Conservation (phyloP, 2,113 vertebrate species). For the Pteronura brasiliensis region DNA sequence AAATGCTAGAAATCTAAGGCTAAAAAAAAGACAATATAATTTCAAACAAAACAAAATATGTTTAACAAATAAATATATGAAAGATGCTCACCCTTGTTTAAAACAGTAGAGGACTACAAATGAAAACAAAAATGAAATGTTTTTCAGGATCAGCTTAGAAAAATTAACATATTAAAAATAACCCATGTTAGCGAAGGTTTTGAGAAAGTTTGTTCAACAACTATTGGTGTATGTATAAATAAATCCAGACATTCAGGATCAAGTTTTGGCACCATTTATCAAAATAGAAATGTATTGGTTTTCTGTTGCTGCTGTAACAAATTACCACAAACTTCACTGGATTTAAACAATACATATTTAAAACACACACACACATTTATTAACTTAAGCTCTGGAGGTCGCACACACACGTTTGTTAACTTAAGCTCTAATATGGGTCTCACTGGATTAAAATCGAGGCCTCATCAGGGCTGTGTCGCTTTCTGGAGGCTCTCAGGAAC, state of each 20-base stretch:
- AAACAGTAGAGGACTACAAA: background rate
- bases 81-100: background rate
- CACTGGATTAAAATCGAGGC: background rate
- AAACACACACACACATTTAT: background rate
- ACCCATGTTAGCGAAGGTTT: background rate
- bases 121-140: background rate
- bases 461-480: background rate
- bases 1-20: background rate
- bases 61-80: background rate
- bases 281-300: background rate
- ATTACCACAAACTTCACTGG: background rate
- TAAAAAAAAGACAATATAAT: background rate
- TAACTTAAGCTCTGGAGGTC: background rate
- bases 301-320: slow-evolving; percentile 7
- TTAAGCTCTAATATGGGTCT: background rate
- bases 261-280: slow-evolving; percentile 29
- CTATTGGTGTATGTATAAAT: background rate
- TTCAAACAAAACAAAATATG: background rate
- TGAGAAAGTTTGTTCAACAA: background rate
- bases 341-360: background rate
- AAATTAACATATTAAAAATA: slow-evolving; percentile 8
- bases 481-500: background rate
- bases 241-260: background rate
- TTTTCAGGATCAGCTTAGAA: slow-evolving; percentile 27
- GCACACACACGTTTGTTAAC: background rate